Evolutionary conservation across 2,797 vertebrate genomes (phyloP).

Genomic region (Hoplostethus atlanticus): DNA sequence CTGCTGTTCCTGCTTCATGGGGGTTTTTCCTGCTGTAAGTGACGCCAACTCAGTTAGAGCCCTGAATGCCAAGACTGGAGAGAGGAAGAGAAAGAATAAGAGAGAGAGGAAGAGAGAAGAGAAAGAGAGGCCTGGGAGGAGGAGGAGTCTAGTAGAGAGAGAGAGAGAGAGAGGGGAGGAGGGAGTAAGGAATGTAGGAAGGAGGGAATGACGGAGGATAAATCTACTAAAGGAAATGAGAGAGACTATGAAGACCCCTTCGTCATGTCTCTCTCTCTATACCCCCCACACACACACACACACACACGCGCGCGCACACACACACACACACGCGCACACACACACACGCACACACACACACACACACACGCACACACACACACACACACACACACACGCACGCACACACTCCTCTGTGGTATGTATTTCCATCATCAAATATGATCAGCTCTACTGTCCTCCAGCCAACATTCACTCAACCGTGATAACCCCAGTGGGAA

Average conservation of each 20-base stretch:
- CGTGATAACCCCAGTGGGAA: slow-evolving; percentile 50
- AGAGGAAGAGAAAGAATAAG: slow-evolving; percentile 8
- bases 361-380: background rate
- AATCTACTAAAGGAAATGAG: slow-evolving; percentile 12
- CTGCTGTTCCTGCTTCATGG: slow-evolving; percentile 71
- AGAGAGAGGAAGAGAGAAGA: slow-evolving; percentile 14
- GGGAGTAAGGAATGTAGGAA: background rate
- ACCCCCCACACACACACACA: slow-evolving; percentile 1
- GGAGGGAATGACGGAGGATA: slow-evolving; percentile 2
- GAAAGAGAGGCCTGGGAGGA: slow-evolving; percentile 1
- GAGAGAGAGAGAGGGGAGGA: too few relatives aligned
- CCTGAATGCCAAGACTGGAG: slow-evolving; percentile 71
- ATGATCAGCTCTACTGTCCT: slow-evolving; percentile 61
- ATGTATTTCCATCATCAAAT: slow-evolving; percentile 70
- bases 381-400: slow-evolving; percentile 31
- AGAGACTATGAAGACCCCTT: slow-evolving; percentile 24
- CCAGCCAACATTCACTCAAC: slow-evolving; percentile 65
- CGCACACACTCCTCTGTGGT: slow-evolving; percentile 50
- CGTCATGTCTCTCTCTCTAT: slow-evolving; percentile 6
- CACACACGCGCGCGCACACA: slow-evolving; percentile 28
- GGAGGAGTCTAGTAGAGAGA: background rate
- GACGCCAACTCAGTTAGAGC: slow-evolving; percentile 78
- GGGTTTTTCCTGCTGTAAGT: slow-evolving; percentile 61
- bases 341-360: slow-evolving; percentile 24
- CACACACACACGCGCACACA: slow-evolving; percentile 7